These are phyloP conservation scores for Myrmecobius fasciatus DNA, from an alignment of 2,113 vertebrate species.

Conservation along the genomic window DNA sequence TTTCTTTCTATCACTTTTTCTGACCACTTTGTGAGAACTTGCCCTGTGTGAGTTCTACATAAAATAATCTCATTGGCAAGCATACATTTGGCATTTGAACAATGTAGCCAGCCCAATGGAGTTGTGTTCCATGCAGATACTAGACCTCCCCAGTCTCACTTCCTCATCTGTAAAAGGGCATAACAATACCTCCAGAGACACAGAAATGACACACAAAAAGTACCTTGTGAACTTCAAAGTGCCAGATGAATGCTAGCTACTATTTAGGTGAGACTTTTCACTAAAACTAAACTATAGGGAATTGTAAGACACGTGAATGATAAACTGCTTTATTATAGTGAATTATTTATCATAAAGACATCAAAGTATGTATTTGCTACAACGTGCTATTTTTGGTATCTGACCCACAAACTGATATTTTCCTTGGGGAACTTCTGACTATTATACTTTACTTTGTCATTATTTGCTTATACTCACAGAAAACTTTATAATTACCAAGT, in stretches of 20 bases:
- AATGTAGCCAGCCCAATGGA: too few relatives aligned
- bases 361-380: neutral
- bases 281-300: neutral
- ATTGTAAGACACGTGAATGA: neutral
- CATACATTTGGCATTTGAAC: too few relatives aligned
- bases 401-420: constrained; percentile 2
- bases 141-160: neutral
- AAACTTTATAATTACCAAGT: neutral
- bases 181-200: neutral
- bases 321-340: neutral
- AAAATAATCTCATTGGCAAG: too few relatives aligned
- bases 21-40: too few relatives aligned
- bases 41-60: too few relatives aligned
- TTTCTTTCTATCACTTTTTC: too few relatives aligned
- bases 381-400: constrained; percentile 6
- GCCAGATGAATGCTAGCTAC: neutral
- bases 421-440: neutral
- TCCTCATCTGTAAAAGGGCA: neutral
- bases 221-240: neutral
- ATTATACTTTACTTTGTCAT: neutral
- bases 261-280: neutral
- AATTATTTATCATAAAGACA: neutral
- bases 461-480: neutral
- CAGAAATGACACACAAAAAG: neutral
- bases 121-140: neutral